Evolutionary conservation across 2,888 invertebrate species (phyloP), one percentile per base, ranked within the genome.

Genomic region (Gasteruption jaculator): DNA sequence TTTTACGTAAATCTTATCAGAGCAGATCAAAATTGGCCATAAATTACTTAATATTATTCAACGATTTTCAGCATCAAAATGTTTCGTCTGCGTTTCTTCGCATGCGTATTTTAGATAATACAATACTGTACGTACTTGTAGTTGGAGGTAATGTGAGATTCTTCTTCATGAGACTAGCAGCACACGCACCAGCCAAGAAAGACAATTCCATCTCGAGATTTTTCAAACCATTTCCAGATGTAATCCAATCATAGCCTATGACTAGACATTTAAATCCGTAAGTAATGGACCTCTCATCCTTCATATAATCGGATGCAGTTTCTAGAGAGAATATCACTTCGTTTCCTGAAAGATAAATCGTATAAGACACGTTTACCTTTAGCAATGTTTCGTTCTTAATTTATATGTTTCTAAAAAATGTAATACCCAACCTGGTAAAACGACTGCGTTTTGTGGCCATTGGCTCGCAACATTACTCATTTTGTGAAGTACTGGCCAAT

Each of bases 241-340:
- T 75, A 72, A 77, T 83, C 83, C 82, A 91, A 70, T 83, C 93
- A 71, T 81, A 91, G 46, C 85, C 94, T 61, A 86, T 81, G 39
- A 86, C 83, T 20, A 88, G 73, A 63, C 88, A 88, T 49, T 82
- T 90, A 76, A 85, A 95, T 54, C 79, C 88, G 67, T 81, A 91
- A 46, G 83, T 82, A 61, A 81, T 81, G 1, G 83, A 83, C 59
- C 86, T 84, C 52, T 91, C 93, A 71, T 92, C 91, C 60, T 90
- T 91, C 46, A 92, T 81, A 70, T 95, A 96, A 68, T 95, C 87
- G 0, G 95, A 90, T 0, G 95, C 91, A 0, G 96, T 95, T 74
- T 97, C 96, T 63, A 99, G 68, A 0, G 94, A 93, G 71, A 97
- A 94, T 58, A 94, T 83, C 0, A 96, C 86, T 73, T 93, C 91